Percentiles rank a stretch among this genome's conserved stretches.
Evolutionary conservation across 2,888 invertebrate species (phyloP).

Genomic region (Lochmaea crataegi): DNA sequence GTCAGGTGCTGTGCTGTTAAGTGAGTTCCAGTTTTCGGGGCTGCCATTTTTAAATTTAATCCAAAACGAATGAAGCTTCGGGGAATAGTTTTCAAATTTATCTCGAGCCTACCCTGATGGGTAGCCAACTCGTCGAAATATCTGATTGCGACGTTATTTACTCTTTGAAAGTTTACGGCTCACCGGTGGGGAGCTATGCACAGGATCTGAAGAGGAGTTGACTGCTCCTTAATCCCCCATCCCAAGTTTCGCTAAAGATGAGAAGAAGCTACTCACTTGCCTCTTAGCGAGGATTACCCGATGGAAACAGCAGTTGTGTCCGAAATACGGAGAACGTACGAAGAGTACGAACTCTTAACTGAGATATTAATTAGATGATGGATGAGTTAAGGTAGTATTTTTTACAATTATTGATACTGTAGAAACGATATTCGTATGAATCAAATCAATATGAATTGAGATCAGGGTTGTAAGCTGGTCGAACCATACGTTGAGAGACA

Average conservation of each 20-base stretch:
- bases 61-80: no score
- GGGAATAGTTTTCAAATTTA: background rate
- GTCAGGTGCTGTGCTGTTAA: no score
- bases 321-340: background rate
- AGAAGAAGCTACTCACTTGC: constrained; percentile 6
- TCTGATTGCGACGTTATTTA: constrained; percentile 36
- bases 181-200: constrained; percentile 7
- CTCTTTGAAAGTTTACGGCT: constrained; percentile 28
- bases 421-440: no score
- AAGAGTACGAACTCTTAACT: no score
- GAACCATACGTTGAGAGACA: no score
- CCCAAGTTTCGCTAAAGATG: constrained; percentile 20
- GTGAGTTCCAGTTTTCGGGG: no score
- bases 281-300: constrained; percentile 17
- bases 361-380: no score
- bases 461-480: no score
- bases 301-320: constrained; percentile 4
- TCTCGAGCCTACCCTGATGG: background rate
- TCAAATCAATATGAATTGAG: no score
- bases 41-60: no score
- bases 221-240: constrained; percentile 18
- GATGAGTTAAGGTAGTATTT: no score
- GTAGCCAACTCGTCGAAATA: constrained; percentile 14
- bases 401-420: no score
- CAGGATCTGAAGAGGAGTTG: constrained; percentile 16